phyloP scores from a whole-genome alignment of 1,140 invertebrate genomes.

The Aphelinus certus region DNA sequence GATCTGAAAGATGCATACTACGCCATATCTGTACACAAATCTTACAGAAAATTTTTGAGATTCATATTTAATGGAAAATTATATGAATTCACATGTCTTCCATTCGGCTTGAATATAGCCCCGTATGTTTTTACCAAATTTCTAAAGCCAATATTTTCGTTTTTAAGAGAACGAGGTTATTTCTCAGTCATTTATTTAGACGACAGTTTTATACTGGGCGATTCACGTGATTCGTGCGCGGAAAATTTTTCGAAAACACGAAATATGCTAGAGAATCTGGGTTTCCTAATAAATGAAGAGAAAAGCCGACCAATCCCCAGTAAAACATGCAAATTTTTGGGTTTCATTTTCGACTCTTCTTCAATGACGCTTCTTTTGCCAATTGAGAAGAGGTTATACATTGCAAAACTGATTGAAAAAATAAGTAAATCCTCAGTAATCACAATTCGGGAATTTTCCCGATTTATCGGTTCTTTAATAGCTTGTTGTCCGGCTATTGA shows the following conservation, averaged over 20 bases:
- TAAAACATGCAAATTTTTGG: background rate
- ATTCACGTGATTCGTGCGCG: background rate
- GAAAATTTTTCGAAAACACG: background rate
- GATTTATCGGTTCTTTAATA: constrained; percentile 1
- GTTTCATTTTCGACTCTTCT: background rate
- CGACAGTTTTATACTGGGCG: background rate
- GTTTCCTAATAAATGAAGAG: constrained; percentile 1
- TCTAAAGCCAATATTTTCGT: background rate
- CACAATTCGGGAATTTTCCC: background rate
- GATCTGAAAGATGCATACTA: background rate
- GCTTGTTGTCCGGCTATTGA: background rate
- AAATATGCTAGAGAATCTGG: background rate
- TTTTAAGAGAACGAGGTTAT: background rate
- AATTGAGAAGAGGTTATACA: background rate
- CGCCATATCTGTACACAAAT: background rate
- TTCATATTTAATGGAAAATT: background rate
- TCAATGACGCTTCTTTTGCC: background rate
- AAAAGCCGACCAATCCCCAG: background rate
- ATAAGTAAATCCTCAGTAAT: background rate
- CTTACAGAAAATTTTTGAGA: constrained; percentile 3
- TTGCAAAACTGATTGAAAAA: background rate
- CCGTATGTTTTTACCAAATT: constrained; percentile 11
- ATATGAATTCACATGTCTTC: background rate
- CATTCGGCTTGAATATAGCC: constrained; percentile 3
- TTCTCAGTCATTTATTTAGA: background rate